These are phyloP conservation scores for Micronycteris hirsuta DNA, from an alignment of 2,113 vertebrate species.

Conservation along the genomic window DNA sequence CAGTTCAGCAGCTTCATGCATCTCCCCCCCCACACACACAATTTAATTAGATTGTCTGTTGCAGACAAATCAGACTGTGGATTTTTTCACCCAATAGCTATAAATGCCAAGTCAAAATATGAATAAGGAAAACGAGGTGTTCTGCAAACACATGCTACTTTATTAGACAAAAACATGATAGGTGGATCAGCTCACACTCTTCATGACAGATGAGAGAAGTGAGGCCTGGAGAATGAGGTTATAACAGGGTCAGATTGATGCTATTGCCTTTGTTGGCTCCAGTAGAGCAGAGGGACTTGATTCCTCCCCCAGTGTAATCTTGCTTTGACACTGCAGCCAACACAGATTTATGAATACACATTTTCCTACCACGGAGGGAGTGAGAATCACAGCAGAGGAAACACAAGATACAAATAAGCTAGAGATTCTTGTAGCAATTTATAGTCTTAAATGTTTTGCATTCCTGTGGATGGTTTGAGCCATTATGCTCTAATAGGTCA, in stretches of 20 bases:
- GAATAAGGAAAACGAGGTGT: conserved; percentile 76
- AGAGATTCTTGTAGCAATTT: not conserved
- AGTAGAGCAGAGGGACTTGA: conserved; percentile 12
- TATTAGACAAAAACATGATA: conserved; percentile 35
- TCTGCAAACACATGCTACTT: conserved; percentile 72
- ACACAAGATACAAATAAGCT: not conserved
- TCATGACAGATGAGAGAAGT: not conserved
- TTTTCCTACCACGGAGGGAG: conserved; percentile 3
- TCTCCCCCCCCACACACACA: conserved; percentile 70
- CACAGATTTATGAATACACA: conserved; percentile 56
- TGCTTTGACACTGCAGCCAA: conserved; percentile 42
- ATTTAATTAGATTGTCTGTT: conserved; percentile 77
- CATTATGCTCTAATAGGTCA: not conserved
- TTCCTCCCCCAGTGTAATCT: conserved; percentile 30
- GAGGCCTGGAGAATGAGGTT: not conserved
- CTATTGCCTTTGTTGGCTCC: conserved; percentile 21
- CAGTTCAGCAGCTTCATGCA: conserved; percentile 58
- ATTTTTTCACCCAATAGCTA: conserved; percentile 64
- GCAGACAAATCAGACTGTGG: conserved; percentile 68
- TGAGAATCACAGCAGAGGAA: conserved; percentile 21
- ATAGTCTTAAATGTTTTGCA: not conserved
- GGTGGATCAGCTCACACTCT: not conserved
- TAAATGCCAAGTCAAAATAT: conserved; percentile 75
- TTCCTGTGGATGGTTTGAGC: not conserved
- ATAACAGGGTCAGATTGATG: conserved; percentile 51